phyloP scores from a whole-genome alignment of 2,888 invertebrate genomes.

The Mesochorus sp. region DNA sequence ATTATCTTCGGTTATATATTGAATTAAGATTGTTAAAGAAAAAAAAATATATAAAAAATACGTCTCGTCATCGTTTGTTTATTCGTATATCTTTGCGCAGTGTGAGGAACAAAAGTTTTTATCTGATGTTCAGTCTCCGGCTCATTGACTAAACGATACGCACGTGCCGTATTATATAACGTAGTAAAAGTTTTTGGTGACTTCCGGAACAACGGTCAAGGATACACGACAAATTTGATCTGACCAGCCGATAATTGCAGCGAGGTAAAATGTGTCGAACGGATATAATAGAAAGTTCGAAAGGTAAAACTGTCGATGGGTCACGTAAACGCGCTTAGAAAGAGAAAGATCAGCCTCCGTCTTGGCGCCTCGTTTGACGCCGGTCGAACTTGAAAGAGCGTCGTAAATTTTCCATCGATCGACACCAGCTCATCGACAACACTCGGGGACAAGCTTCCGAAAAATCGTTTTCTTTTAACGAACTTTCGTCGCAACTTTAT shows the following conservation, averaged over 20 bases:
- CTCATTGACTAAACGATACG: constrained; percentile 26
- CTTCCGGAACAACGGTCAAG: constrained; percentile 24
- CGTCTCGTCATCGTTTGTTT: not conserved
- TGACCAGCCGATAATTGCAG: constrained; percentile 12
- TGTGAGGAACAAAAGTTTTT: not conserved
- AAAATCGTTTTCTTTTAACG: not conserved
- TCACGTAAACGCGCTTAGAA: not conserved
- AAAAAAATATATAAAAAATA: constrained; percentile 5
- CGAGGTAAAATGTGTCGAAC: constrained; percentile 29
- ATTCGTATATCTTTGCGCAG: not conserved
- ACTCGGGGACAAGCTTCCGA: constrained; percentile 22
- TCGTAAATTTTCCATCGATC: constrained; percentile 9
- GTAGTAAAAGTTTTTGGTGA: too few relatives aligned
- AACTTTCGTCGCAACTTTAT: too few relatives aligned
- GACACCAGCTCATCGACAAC: constrained; percentile 30
- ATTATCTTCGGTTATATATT: constrained; percentile 64
- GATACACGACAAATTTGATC: constrained; percentile 17
- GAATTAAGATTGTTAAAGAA: constrained; percentile 56
- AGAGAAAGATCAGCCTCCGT: constrained; percentile 9
- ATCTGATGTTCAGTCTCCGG: not conserved
- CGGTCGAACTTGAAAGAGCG: constrained; percentile 38
- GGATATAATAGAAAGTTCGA: constrained; percentile 25
- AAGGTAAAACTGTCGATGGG: constrained; percentile 40
- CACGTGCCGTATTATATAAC: not conserved
- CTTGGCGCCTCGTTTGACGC: constrained; percentile 12